phyloP scores from a whole-genome alignment of 2,888 invertebrate species.

The Rhorus exstirpatorius region DNA sequence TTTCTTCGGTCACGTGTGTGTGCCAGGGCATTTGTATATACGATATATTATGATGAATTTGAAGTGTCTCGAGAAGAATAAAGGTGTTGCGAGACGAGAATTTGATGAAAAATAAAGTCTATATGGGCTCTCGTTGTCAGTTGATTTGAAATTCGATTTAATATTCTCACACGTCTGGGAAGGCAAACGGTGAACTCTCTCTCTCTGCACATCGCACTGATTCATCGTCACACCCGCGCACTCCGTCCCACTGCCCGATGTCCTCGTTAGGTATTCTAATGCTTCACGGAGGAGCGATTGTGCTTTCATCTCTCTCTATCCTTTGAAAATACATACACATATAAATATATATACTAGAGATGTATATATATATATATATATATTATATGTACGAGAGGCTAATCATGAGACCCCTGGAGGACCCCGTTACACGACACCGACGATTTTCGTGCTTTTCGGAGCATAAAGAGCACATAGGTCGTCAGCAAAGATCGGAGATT shows the following conservation, averaged over 20 bases:
- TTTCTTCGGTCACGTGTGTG: not conserved
- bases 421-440: slow-evolving; percentile 64
- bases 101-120: slow-evolving; percentile 24
- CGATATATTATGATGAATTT: slow-evolving; percentile 17
- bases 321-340: not conserved
- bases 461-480: slow-evolving; percentile 71
- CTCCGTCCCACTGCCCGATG: slow-evolving; percentile 80
- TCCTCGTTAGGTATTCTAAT: slow-evolving; percentile 86
- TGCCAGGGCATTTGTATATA: too few species aligned
- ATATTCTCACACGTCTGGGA: slow-evolving; percentile 81
- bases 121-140: slow-evolving; percentile 70
- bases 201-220: slow-evolving; percentile 76
- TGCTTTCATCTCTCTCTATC: slow-evolving; percentile 27
- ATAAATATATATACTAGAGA: not conserved
- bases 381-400: slow-evolving; percentile 38
- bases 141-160: slow-evolving; percentile 81
- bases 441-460: slow-evolving; percentile 74
- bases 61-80: slow-evolving; percentile 28
- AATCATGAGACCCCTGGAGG: slow-evolving; percentile 37
- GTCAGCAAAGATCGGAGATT: slow-evolving; percentile 66
- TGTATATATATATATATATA: slow-evolving; percentile 2
- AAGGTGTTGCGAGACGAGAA: not conserved
- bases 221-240: slow-evolving; percentile 86
- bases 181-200: slow-evolving; percentile 75
- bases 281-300: slow-evolving; percentile 68